Conservation (phyloP, 2,113 vertebrate genomes). For the Bettongia penicillata region DNA sequence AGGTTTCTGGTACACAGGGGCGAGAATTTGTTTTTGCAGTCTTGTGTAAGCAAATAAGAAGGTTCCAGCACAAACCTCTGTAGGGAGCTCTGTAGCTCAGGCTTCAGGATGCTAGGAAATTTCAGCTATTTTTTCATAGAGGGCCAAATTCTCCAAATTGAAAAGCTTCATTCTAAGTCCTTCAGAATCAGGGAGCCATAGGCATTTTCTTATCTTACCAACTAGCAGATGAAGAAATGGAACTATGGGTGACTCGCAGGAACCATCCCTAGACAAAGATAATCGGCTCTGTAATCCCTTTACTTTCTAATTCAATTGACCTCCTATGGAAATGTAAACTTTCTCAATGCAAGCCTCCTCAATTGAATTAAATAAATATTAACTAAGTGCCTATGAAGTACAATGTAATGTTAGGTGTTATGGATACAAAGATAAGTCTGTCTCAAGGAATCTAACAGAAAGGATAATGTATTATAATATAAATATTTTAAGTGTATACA, state of each 20-base stretch:
- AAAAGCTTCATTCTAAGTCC: not conserved
- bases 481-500: not conserved
- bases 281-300: not conserved
- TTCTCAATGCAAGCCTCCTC: not conserved
- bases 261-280: not conserved
- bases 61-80: not conserved
- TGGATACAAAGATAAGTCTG: not conserved
- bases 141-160: not conserved
- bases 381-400: not conserved
- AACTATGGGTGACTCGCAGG: not conserved
- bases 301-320: not conserved
- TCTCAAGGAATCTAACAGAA: not conserved
- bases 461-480: not conserved
- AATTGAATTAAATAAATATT: not conserved
- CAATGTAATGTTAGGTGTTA: not conserved
- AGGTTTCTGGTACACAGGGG: not conserved
- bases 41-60: not conserved
- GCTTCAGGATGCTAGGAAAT: not conserved
- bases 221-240: not conserved
- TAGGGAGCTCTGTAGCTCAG: not conserved
- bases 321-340: not conserved
- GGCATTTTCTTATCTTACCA: not conserved
- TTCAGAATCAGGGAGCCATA: not conserved
- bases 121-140: not conserved
- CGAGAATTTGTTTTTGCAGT: not conserved